Evolutionary conservation across 1,140 invertebrate species (phyloP).

Genomic region (Caenorhabditis briggsae): DNA sequence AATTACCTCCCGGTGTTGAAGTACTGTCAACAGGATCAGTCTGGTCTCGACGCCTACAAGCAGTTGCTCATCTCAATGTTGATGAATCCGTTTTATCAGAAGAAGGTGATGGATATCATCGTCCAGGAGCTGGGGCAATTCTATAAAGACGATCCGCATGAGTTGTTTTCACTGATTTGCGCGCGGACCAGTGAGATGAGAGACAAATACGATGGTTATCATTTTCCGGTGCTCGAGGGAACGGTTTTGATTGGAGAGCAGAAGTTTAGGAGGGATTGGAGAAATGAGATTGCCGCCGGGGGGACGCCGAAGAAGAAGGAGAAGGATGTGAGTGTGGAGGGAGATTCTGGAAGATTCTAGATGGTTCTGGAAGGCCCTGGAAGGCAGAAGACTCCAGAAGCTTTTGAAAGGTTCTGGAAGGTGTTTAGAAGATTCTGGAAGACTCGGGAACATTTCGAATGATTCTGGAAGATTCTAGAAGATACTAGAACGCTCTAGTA

Average conservation of each 20-base stretch:
- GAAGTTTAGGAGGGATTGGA: constrained; percentile 1
- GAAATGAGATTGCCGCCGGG: no score
- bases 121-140: not conserved
- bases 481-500: no score
- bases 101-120: not conserved
- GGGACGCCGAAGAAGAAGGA: not conserved
- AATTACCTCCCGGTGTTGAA: not conserved
- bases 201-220: not conserved
- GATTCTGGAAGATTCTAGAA: no score
- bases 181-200: not conserved
- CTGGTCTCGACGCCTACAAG: constrained; percentile 8
- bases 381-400: no score
- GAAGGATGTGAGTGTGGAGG: not conserved
- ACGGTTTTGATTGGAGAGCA: not conserved
- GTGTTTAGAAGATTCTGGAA: no score
- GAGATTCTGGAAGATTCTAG: no score
- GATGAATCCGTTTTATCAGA: constrained; percentile 41
- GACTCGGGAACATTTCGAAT: no score
- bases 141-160: not conserved
- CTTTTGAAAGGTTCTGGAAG: no score
- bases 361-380: no score
- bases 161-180: not conserved
- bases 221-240: not conserved
- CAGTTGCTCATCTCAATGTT: not conserved
- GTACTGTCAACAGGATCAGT: not conserved